Percentiles rank a stretch among this genome's conserved stretches.
phyloP scores from a whole-genome alignment of 2,888 invertebrate species.

The Lepidonotus clava region DNA sequence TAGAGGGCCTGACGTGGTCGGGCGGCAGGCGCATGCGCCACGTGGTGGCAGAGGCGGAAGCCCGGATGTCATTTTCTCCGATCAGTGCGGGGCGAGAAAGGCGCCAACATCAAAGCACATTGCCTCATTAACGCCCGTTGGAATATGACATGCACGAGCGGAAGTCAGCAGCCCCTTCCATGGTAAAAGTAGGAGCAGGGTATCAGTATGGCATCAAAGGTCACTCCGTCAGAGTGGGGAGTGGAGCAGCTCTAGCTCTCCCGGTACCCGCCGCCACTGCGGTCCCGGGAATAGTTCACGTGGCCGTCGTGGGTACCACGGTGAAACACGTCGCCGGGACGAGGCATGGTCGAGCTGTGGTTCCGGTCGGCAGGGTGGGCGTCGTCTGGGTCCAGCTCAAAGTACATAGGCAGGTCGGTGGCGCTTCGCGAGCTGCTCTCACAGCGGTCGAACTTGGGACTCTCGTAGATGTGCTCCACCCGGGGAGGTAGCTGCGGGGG shows the following conservation, averaged over 20 bases:
- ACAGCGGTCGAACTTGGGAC: conserved; percentile 53
- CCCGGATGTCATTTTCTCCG: background rate
- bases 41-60: background rate
- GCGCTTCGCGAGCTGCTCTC: background rate
- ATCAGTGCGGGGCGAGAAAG: background rate
- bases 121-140: conserved; percentile 11
- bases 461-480: conserved; percentile 56
- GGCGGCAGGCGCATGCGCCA: background rate
- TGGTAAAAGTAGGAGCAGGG: background rate
- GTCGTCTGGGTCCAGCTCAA: conserved; percentile 54
- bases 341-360: conserved; percentile 27
- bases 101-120: conserved; percentile 16
- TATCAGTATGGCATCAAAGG: too few relatives aligned
- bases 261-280: background rate
- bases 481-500: conserved; percentile 13
- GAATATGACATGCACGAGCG: conserved; percentile 25
- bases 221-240: background rate
- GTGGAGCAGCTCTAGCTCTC: background rate
- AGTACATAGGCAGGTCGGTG: conserved; percentile 49
- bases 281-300: background rate
- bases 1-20: background rate
- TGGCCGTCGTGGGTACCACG: background rate
- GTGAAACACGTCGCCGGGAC: background rate
- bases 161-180: background rate
- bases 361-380: background rate